Evolutionary conservation across 2,888 invertebrate genomes (phyloP).

Genomic region (Apamea anceps): DNA sequence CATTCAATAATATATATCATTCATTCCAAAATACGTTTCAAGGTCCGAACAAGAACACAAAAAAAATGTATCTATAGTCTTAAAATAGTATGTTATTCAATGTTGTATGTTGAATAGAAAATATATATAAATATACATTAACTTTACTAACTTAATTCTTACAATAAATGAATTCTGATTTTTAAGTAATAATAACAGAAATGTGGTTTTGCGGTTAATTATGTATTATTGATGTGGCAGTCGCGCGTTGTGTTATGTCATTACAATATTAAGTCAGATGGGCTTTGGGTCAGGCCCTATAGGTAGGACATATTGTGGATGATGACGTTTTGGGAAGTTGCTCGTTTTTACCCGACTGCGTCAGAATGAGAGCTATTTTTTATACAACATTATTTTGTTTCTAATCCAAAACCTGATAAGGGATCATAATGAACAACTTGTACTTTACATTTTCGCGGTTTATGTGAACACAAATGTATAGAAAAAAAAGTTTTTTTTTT

Average conservation of each 20-base stretch:
- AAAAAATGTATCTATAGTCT: slow-evolving; percentile 75
- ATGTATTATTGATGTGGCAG: not conserved
- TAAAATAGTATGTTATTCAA: slow-evolving; percentile 85
- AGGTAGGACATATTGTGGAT: not conserved
- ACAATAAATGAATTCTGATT: not conserved
- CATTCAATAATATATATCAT: too few species aligned
- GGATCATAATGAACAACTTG: not conserved
- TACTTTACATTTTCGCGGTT: not conserved
- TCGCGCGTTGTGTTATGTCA: not conserved
- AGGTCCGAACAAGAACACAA: too few species aligned
- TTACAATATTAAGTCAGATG: not conserved
- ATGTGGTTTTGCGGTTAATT: not conserved
- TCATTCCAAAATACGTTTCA: too few species aligned
- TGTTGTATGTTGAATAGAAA: slow-evolving; percentile 88
- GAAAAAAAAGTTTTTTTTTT: not conserved
- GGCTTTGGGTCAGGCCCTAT: not conserved
- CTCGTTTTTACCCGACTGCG: not conserved
- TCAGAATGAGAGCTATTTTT: not conserved
- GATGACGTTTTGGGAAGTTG: not conserved
- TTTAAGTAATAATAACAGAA: not conserved
- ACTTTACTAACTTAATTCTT: not conserved
- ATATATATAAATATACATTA: slow-evolving; percentile 79
- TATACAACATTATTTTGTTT: not conserved
- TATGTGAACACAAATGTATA: not conserved
- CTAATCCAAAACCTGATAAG: not conserved